Percentiles rank a stretch among this genome's conserved stretches.
Conservation (phyloP, 2,113 vertebrate genomes). For the Anseranas semipalmata region DNA sequence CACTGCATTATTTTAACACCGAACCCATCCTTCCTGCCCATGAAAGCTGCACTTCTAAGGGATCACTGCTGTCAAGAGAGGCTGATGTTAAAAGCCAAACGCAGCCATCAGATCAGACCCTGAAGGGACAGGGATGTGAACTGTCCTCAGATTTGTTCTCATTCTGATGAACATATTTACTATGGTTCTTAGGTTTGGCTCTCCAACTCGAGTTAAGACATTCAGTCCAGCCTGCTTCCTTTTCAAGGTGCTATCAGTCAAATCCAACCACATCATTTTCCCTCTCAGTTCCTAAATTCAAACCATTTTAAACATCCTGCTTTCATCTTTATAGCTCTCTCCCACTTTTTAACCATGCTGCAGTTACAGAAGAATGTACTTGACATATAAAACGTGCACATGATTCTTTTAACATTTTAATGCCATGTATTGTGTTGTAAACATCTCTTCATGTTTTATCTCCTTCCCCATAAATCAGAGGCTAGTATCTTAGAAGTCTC, state of each 20-base stretch:
- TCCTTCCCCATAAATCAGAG: conserved; percentile 67
- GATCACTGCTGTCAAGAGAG: not conserved
- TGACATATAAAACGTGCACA: conserved; percentile 55
- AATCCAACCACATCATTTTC: conserved; percentile 37
- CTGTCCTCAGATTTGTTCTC: not conserved
- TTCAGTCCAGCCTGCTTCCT: conserved; percentile 19
- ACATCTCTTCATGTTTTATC: conserved; percentile 65
- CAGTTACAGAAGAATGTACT: conserved; percentile 29
- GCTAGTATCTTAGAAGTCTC: conserved; percentile 48
- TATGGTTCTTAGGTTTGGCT: not conserved
- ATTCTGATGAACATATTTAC: not conserved
- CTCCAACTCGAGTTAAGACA: not conserved
- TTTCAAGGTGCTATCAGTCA: conserved; percentile 38
- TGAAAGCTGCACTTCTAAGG: not conserved
- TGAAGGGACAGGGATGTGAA: not conserved
- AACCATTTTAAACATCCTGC: conserved; percentile 63
- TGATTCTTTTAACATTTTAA: conserved; percentile 62
- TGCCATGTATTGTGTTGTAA: conserved; percentile 44
- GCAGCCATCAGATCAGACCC: not conserved
- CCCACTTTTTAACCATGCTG: conserved; percentile 44
- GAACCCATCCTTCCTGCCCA: not conserved
- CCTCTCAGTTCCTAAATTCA: conserved; percentile 61
- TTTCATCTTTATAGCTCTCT: conserved; percentile 64
- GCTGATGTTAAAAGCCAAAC: not conserved
- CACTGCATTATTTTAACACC: not conserved